Evolutionary conservation across 2,888 invertebrate genomes (phyloP).

Genomic region (Parascotia fuliginaria): DNA sequence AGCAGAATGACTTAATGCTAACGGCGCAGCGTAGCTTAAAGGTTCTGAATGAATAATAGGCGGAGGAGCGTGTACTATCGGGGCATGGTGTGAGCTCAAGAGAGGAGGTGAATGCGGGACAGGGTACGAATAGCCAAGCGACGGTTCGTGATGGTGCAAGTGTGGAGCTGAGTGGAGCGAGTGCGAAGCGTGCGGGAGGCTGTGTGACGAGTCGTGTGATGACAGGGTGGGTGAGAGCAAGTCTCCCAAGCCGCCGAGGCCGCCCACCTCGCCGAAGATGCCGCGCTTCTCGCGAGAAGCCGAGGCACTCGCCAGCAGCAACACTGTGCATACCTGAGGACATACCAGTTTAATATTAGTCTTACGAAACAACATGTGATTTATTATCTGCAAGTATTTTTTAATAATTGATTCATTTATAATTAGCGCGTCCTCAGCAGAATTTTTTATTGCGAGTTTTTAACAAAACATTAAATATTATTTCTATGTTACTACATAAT

Average conservation of each 20-base stretch:
- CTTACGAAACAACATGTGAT: background rate
- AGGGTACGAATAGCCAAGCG: slow-evolving; percentile 19
- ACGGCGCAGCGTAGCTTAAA: slow-evolving; percentile 4
- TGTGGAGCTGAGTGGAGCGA: slow-evolving; percentile 13
- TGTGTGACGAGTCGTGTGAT: slow-evolving; percentile 15
- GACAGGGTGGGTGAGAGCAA: slow-evolving; percentile 14
- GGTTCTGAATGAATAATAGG: slow-evolving; percentile 7
- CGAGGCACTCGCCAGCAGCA: slow-evolving; percentile 50
- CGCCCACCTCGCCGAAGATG: slow-evolving; percentile 57
- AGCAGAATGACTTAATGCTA: background rate
- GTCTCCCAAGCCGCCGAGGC: slow-evolving; percentile 5
- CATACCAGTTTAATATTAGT: background rate
- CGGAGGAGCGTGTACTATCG: slow-evolving; percentile 13
- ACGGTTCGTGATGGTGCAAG: slow-evolving; percentile 7
- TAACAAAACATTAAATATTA: too few species aligned
- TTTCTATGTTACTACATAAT: too few species aligned
- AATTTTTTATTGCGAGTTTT: too few species aligned
- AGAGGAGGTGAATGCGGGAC: slow-evolving; percentile 2
- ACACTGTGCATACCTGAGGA: slow-evolving; percentile 53
- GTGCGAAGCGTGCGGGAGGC: background rate
- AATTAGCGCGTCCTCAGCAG: too few species aligned
- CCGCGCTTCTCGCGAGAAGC: slow-evolving; percentile 62
- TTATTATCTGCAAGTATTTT: too few species aligned
- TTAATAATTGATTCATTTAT: too few species aligned
- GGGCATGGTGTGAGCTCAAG: slow-evolving; percentile 6